Conservation (phyloP, 2,797 vertebrate genomes). For the Sphenodon punctatus region DNA sequence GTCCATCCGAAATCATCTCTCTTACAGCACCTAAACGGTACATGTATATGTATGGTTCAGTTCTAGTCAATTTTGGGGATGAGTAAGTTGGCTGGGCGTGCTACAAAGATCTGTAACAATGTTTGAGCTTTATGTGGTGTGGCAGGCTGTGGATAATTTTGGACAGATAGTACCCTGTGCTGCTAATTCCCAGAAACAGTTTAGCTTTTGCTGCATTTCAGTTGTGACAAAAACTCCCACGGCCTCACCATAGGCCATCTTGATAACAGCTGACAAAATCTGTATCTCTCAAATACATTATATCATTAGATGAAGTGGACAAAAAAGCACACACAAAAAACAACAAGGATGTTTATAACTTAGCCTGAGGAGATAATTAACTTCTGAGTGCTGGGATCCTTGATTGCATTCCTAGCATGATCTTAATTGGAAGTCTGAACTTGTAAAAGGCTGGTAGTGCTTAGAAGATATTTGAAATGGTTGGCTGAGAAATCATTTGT, state of each 20-base stretch:
- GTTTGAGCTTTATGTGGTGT: constrained; percentile 28
- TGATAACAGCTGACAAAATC: constrained; percentile 65
- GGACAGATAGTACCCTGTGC: constrained; percentile 12
- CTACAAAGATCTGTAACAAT: constrained; percentile 22
- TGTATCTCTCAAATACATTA: constrained; percentile 50
- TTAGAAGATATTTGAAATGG: constrained; percentile 60
- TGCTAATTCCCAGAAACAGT: constrained; percentile 60
- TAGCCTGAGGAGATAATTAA: constrained; percentile 82
- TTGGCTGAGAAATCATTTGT: constrained; percentile 70
- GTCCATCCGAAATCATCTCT: constrained; percentile 39
- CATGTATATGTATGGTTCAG: constrained; percentile 26
- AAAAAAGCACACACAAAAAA: constrained; percentile 47
- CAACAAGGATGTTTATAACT: constrained; percentile 72
- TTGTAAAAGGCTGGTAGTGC: constrained; percentile 62
- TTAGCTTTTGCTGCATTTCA: constrained; percentile 55
- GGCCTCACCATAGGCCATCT: constrained; percentile 58
- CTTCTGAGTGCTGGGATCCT: constrained; percentile 77
- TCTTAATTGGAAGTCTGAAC: constrained; percentile 76
- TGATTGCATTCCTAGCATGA: constrained; percentile 83
- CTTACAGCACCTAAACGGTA: background rate
- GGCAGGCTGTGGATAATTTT: constrained; percentile 53
- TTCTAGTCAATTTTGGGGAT: constrained; percentile 26
- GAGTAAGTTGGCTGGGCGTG: constrained; percentile 17
- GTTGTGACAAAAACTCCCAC: constrained; percentile 57
- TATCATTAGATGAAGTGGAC: constrained; percentile 76